Conservation (phyloP, 1,140 invertebrate genomes). For the Habropoda laboriosa region DNA sequence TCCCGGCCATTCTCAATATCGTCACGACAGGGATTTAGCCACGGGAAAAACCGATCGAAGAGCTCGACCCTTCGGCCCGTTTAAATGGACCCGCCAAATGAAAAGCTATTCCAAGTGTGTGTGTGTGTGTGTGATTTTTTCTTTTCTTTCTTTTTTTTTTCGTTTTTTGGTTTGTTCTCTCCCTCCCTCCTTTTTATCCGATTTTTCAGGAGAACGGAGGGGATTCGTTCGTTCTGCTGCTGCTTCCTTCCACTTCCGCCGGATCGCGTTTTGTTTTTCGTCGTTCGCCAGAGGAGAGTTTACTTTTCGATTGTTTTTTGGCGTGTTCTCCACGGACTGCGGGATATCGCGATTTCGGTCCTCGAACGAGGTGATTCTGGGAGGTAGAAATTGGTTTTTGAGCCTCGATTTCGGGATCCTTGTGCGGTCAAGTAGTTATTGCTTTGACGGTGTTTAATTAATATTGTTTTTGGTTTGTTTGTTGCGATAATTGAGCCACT, state of each 20-base stretch:
- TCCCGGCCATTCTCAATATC: conserved; percentile 37
- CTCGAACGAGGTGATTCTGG: too few relatives aligned
- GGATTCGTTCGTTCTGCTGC: not conserved
- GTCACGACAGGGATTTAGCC: conserved; percentile 42
- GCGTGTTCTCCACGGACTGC: too few relatives aligned
- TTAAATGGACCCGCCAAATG: conserved; percentile 32
- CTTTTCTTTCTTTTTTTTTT: not conserved
- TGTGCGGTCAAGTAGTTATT: too few relatives aligned
- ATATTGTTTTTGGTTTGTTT: too few relatives aligned
- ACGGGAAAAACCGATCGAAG: conserved; percentile 30
- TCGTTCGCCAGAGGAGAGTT: not conserved
- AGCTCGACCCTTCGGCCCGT: conserved; percentile 14
- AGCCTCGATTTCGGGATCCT: too few relatives aligned
- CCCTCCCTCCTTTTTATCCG: not conserved
- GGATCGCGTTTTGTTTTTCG: too few relatives aligned
- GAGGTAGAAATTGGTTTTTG: too few relatives aligned
- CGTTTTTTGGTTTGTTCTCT: not conserved
- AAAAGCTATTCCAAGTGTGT: conserved; percentile 32
- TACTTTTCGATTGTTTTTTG: too few relatives aligned
- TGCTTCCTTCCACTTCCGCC: not conserved
- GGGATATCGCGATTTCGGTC: too few relatives aligned
- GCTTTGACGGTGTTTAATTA: too few relatives aligned
- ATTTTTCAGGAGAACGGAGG: not conserved
- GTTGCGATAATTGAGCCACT: too few relatives aligned
- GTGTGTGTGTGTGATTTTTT: not conserved